Evolutionary conservation across 1,140 invertebrate genomes (phyloP), one percentile per base, ranked within the genome.

Genomic region (Pseudobourletiella spinata): DNA sequence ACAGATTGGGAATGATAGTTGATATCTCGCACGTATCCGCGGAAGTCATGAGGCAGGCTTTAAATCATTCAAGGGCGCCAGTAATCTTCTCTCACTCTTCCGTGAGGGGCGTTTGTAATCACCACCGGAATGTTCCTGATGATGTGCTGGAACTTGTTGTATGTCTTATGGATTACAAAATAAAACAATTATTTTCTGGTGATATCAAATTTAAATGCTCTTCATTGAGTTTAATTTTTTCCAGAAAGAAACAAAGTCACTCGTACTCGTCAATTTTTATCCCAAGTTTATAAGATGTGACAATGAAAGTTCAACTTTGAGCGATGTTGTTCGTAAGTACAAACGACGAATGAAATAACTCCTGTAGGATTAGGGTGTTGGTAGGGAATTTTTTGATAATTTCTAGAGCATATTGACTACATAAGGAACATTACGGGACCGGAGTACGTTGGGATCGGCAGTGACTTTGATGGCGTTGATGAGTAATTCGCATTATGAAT

Each of bases 51-150:
- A 70, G 73, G 24, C 72, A 78, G 25, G 79, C 78, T 8, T 71
- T 85, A 0, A 60, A 68, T 3, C 65, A 75, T 2, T 73, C 79
- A 2, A 71, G 69, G 25, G 82, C 83, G 2, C 83, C 83, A 0
- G 77, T 84, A 11, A 84, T 85, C 46, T 86, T 82, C 69, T 84
- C 82, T 8, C 84, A 86, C 72, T 84, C 83, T 2, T 80, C 78
- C 0, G 80, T 80, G 1, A 81, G 78, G 58, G 63, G 72, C 2
- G 29, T 82, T 8, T 82, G 81, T 67, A 72, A 76, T 24, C 76
- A 82, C 61, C 74, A 78, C 59, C 71, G 84, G 32, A 86, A 86
- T 69, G 83, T 85, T 1, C 79, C 74, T 8, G 82, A 86, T 64
- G 75, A 80, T 58, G 77, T 84, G 2, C 72, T 86, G 0, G 28